These are phyloP conservation scores for Galemys pyrenaicus DNA, from an alignment of 2,113 vertebrate genomes.

Conservation along the genomic window DNA sequence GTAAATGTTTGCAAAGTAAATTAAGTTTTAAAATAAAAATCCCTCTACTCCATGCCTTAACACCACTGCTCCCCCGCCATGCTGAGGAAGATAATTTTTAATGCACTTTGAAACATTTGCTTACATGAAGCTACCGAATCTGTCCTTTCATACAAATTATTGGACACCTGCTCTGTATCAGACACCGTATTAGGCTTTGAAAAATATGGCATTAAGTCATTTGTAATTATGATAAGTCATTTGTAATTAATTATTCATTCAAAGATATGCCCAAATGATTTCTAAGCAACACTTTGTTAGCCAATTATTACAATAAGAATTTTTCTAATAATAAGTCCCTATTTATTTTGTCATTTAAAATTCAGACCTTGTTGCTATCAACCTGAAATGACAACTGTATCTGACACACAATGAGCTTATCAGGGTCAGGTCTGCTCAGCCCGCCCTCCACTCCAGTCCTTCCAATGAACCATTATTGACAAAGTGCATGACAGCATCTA, in stretches of 20 bases:
- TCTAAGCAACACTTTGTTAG: background rate
- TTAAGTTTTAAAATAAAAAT: background rate
- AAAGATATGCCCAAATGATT: background rate
- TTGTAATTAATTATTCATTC: slow-evolving; percentile 9
- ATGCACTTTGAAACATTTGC: background rate
- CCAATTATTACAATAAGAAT: background rate
- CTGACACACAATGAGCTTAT: background rate
- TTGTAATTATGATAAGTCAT: no score
- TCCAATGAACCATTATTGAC: background rate
- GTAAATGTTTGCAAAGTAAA: background rate
- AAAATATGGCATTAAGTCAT: background rate
- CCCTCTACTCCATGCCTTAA: background rate
- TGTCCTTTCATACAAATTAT: background rate
- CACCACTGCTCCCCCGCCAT: background rate
- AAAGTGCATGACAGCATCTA: no score
- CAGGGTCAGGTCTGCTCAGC: background rate
- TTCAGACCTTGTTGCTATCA: background rate
- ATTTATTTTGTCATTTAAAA: background rate
- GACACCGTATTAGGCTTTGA: background rate
- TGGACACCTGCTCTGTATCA: background rate
- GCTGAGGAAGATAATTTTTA: background rate
- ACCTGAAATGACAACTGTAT: background rate
- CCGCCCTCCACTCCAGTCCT: background rate
- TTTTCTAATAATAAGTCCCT: background rate
- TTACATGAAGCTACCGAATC: background rate